Percentiles rank a stretch among this genome's conserved stretches.
Conservation (phyloP, 2,797 vertebrate species). For the Pogonophryne albipinna region DNA sequence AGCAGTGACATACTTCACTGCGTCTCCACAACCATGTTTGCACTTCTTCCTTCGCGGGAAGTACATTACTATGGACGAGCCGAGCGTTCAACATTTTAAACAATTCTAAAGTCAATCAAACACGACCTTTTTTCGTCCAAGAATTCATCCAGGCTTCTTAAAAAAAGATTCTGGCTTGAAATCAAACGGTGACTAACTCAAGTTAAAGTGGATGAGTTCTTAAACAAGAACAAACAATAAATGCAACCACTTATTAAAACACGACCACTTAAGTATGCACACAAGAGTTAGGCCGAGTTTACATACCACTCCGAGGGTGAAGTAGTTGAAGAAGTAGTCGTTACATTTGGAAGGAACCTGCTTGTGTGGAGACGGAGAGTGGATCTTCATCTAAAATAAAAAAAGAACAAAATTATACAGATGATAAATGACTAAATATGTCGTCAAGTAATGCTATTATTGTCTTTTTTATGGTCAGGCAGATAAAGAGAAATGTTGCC, state of each 20-base stretch:
- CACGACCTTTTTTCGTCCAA: not conserved
- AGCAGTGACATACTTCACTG: not conserved
- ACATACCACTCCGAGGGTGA: conserved; percentile 98
- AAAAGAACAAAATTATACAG: conserved; percentile 16
- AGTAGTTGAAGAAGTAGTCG: conserved; percentile 99
- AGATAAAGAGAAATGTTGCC: not conserved
- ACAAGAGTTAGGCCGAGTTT: not conserved
- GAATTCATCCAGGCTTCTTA: not conserved
- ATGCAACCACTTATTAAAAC: not conserved
- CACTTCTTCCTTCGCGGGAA: not conserved
- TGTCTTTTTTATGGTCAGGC: not conserved
- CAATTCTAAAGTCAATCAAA: not conserved
- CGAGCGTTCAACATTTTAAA: not conserved
- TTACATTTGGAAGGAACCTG: conserved; percentile 99
- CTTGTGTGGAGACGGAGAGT: conserved; percentile 98
- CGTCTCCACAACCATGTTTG: not conserved
- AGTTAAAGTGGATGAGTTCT: not conserved
- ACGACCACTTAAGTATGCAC: not conserved
- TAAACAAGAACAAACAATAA: not conserved
- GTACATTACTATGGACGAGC: not conserved
- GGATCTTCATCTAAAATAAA: conserved; percentile 96
- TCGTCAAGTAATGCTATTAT: not conserved
- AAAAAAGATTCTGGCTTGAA: not conserved
- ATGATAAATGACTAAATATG: not conserved
- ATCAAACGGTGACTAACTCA: not conserved